Conservation (phyloP, 2,797 vertebrate species). For the Sebastes oblongus region DNA sequence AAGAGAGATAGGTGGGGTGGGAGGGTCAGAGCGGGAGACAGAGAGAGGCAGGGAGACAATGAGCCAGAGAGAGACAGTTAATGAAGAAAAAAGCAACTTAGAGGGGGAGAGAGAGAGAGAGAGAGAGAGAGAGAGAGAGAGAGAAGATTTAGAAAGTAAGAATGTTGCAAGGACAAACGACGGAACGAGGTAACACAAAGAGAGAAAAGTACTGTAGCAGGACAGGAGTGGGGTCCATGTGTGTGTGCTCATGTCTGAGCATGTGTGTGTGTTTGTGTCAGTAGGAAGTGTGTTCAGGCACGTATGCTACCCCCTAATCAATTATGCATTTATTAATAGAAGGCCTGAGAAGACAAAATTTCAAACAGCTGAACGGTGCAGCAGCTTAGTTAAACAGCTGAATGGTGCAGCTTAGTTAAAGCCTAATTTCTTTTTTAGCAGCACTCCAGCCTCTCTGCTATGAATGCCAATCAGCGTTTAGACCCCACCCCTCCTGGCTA, state of each 20-base stretch:
- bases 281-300: constrained; percentile 73
- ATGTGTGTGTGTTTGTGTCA: constrained; percentile 66
- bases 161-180: constrained; percentile 53
- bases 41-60: constrained; percentile 36
- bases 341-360: constrained; percentile 83
- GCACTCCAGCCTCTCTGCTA: constrained; percentile 77
- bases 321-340: constrained; percentile 85
- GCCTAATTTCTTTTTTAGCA: constrained; percentile 84
- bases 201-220: constrained; percentile 24
- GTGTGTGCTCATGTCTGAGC: constrained; percentile 44
- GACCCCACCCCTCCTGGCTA: constrained; percentile 76
- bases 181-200: constrained; percentile 56
- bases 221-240: constrained; percentile 34
- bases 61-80: constrained; percentile 47
- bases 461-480: constrained; percentile 83
- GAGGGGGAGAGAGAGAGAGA: background rate
- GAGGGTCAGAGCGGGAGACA: constrained; percentile 46
- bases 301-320: constrained; percentile 76
- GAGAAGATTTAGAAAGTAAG: constrained; percentile 43
- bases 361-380: constrained; percentile 81
- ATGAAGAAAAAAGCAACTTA: constrained; percentile 45
- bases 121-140: background rate
- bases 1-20: constrained; percentile 55
- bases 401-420: constrained; percentile 84
- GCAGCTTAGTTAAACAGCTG: constrained; percentile 83